Percentiles rank a stretch among this genome's conserved stretches.
Evolutionary conservation across 1,140 invertebrate species (phyloP).

Genomic region (Heliconius hermathena): DNA sequence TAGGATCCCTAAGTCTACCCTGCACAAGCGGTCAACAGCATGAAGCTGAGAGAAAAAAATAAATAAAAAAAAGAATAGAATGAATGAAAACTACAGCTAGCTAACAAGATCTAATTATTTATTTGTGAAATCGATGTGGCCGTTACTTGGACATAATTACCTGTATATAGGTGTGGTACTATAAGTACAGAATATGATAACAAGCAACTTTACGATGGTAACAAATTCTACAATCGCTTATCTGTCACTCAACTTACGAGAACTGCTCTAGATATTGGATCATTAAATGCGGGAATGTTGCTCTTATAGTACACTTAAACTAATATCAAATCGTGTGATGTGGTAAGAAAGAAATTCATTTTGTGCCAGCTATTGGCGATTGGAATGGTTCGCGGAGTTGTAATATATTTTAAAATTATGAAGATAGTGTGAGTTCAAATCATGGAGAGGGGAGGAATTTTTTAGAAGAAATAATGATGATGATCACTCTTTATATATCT

Average conservation of each 20-base stretch:
- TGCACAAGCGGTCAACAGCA: too few species aligned
- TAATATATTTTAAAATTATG: background rate
- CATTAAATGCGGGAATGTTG: constrained; percentile 47
- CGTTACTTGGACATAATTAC: constrained; percentile 23
- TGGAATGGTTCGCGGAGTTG: background rate
- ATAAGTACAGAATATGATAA: constrained; percentile 42
- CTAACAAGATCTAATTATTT: constrained; percentile 24
- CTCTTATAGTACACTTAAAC: constrained; percentile 32
- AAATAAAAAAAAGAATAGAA: background rate
- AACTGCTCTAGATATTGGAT: constrained; percentile 45
- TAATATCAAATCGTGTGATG: constrained; percentile 36
- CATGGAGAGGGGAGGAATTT: too few species aligned
- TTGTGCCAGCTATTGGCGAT: constrained; percentile 11
- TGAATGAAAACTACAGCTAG: background rate
- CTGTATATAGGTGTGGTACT: constrained; percentile 39
- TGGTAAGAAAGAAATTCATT: constrained; percentile 42
- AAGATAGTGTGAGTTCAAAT: too few species aligned
- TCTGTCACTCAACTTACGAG: constrained; percentile 44
- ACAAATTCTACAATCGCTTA: constrained; percentile 48
- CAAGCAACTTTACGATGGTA: constrained; percentile 42
- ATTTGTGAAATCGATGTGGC: constrained; percentile 32
- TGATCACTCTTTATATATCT: too few species aligned
- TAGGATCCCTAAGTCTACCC: too few species aligned
- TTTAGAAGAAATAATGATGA: too few species aligned
- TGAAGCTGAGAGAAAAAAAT: too few species aligned